Conservation (phyloP, 1,140 invertebrate genomes). For the Lysiphlebus fabarum region DNA sequence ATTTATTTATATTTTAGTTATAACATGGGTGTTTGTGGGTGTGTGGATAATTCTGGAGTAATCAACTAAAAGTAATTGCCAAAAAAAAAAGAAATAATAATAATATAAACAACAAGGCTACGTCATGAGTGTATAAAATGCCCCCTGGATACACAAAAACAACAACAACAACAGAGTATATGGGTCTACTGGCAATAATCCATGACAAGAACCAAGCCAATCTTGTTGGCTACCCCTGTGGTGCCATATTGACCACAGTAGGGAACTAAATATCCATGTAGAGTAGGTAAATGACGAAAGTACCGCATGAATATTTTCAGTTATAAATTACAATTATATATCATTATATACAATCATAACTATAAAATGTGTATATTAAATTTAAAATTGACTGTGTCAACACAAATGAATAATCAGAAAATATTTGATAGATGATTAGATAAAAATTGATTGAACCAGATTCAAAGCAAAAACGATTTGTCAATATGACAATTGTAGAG, state of each 20-base stretch:
- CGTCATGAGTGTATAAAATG: too few relatives aligned
- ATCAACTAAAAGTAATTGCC: too few relatives aligned
- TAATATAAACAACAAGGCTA: too few relatives aligned
- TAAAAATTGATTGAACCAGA: not conserved
- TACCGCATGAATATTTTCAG: slow-evolving; percentile 18
- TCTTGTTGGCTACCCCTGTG: slow-evolving; percentile 16
- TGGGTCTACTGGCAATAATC: slow-evolving; percentile 19
- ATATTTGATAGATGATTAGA: not conserved
- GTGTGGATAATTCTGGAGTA: too few relatives aligned
- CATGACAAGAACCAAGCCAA: slow-evolving; percentile 20
- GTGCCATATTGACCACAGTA: slow-evolving; percentile 8
- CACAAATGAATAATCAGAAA: not conserved
- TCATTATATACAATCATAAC: slow-evolving; percentile 3
- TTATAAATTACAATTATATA: slow-evolving; percentile 28
- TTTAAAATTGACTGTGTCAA: slow-evolving; percentile 12
- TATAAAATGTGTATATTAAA: not conserved
- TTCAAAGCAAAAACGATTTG: slow-evolving; percentile 13
- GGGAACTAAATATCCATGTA: slow-evolving; percentile 2
- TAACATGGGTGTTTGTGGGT: too few relatives aligned
- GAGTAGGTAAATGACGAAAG: slow-evolving; percentile 25
- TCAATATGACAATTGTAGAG: slow-evolving; percentile 5
- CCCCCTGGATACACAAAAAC: too few relatives aligned
- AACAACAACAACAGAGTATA: too few relatives aligned
- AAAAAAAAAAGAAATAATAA: too few relatives aligned
- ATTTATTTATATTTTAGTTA: too few relatives aligned